Evolutionary conservation across 1,140 invertebrate genomes (phyloP).

Genomic region (Ptiloglossa arizonensis): DNA sequence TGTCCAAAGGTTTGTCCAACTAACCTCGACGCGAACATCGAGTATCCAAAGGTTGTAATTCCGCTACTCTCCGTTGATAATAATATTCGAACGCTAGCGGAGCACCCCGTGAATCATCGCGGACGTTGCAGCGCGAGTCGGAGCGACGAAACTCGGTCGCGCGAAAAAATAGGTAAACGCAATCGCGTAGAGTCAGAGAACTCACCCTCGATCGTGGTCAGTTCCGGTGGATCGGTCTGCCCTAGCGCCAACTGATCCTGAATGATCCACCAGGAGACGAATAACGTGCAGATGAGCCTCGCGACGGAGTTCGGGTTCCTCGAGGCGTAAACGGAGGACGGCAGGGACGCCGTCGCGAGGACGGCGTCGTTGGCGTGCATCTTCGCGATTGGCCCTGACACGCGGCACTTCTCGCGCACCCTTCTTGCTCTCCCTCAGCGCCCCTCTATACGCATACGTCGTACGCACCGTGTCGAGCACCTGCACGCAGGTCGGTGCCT

Average conservation of each 20-base stretch:
- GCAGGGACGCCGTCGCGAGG: constrained; percentile 36
- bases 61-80: too few relatives aligned
- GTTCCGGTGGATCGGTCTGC: constrained; percentile 67
- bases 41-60: too few relatives aligned
- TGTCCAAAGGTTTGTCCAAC: too few relatives aligned
- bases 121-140: too few relatives aligned
- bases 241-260: constrained; percentile 62
- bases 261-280: constrained; percentile 64
- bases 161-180: not conserved
- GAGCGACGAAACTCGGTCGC: too few relatives aligned
- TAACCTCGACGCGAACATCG: too few relatives aligned
- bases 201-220: constrained; percentile 69
- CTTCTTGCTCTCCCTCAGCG: constrained; percentile 31
- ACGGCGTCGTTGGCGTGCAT: constrained; percentile 48
- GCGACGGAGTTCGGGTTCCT: constrained; percentile 29
- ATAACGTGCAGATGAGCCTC: constrained; percentile 56
- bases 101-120: too few relatives aligned
- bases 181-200: not conserved
- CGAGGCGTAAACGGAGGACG: constrained; percentile 24
- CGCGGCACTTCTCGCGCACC: constrained; percentile 49
- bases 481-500: constrained; percentile 59
- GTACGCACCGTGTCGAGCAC: constrained; percentile 50
- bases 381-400: constrained; percentile 52
- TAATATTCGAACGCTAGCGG: too few relatives aligned
- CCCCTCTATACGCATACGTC: constrained; percentile 50